Evolutionary conservation across 92 coral and sea anemone species (phyloP).

Genomic region (Bergia puertoricense): DNA sequence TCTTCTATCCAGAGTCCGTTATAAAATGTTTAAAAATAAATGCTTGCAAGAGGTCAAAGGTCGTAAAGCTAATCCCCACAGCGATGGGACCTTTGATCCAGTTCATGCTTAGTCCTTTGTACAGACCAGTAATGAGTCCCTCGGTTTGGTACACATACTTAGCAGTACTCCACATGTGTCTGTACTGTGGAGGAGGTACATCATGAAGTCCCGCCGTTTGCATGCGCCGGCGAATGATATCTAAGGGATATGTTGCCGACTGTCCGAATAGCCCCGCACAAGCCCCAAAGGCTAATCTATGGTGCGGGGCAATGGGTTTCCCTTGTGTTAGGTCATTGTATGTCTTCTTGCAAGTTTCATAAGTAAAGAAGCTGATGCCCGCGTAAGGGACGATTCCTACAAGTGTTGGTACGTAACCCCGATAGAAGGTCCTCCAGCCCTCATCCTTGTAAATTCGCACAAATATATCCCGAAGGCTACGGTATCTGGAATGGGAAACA

Average conservation of each 20-base stretch:
- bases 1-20: slow-evolving; percentile 7
- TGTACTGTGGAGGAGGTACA: slow-evolving; percentile 73
- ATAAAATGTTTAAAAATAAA: slow-evolving; percentile 68
- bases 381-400: slow-evolving; percentile 95
- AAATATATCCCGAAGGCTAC: slow-evolving; percentile 74
- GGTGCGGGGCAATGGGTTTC: slow-evolving; percentile 69
- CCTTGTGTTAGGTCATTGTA: slow-evolving; percentile 61
- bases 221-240: slow-evolving; percentile 97
- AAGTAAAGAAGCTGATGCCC: slow-evolving; percentile 92
- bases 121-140: slow-evolving; percentile 79
- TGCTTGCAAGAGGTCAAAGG: slow-evolving; percentile 83
- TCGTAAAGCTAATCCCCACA: slow-evolving; percentile 97
- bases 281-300: slow-evolving; percentile 93
- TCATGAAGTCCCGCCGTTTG: slow-evolving; percentile 89
- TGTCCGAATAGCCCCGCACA: slow-evolving; percentile 97
- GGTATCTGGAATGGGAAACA: slow-evolving; percentile 65
- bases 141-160: slow-evolving; percentile 80
- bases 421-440: slow-evolving; percentile 76
- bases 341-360: slow-evolving; percentile 88
- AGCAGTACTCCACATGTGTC: slow-evolving; percentile 86
- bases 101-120: slow-evolving; percentile 93
- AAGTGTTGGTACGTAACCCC: slow-evolving; percentile 89
- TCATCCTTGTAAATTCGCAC: slow-evolving; percentile 83
- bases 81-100: slow-evolving; percentile 99
- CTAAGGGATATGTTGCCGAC: slow-evolving; percentile 89